These are phyloP conservation scores for Melipona beecheii DNA, from an alignment of 2,888 invertebrate species.

Conservation along the genomic window DNA sequence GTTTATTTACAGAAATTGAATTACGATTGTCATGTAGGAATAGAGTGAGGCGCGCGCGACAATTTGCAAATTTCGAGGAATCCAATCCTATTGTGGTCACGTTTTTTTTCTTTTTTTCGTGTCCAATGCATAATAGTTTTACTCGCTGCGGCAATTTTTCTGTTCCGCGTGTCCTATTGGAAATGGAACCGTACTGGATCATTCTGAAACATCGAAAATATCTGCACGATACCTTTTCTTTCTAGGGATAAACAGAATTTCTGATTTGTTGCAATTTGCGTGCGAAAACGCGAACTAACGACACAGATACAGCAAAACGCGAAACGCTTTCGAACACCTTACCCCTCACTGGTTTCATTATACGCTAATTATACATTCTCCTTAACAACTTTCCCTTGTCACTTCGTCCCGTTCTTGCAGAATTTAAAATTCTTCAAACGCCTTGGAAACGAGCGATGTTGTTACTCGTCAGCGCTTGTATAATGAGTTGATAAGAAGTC, in stretches of 20 bases:
- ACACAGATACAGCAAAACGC: not conserved
- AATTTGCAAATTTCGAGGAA: slow-evolving; percentile 23
- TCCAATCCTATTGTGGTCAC: slow-evolving; percentile 8
- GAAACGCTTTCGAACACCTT: not conserved
- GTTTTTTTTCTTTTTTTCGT: slow-evolving; percentile 47
- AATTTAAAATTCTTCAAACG: not conserved
- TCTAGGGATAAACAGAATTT: not conserved
- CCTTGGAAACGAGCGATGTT: not conserved
- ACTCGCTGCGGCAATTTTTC: not conserved
- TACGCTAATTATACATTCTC: not conserved
- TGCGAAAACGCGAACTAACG: slow-evolving; percentile 24
- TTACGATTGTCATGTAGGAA: slow-evolving; percentile 16
- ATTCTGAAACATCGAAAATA: not conserved
- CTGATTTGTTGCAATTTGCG: not conserved
- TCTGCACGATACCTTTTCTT: not conserved
- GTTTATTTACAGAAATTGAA: slow-evolving; percentile 1
- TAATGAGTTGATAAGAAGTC: slow-evolving; percentile 32
- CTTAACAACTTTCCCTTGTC: not conserved
- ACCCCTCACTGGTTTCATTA: not conserved
- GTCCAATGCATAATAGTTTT: slow-evolving; percentile 37
- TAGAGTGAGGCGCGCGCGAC: slow-evolving; percentile 23
- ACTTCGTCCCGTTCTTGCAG: not conserved
- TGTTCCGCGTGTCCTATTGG: not conserved
- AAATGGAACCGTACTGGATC: not conserved
- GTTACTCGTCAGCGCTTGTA: not conserved